A percentile compares a stretch with the other conserved stretches of the same genome.
These are phyloP conservation scores for Drosophila azteca DNA, from an alignment of 1,140 invertebrate species.

Conservation along the genomic window DNA sequence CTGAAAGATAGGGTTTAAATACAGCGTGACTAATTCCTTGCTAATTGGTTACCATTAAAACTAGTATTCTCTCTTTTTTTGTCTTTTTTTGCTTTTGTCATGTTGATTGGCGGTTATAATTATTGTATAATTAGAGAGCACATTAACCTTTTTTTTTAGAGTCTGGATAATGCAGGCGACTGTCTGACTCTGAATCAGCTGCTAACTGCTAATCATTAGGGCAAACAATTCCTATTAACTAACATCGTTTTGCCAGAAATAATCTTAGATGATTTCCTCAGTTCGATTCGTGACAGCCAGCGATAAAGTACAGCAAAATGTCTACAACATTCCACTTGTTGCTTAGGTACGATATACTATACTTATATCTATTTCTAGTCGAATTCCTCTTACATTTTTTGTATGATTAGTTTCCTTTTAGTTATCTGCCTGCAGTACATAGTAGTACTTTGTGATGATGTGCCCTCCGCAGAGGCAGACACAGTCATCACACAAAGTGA, in stretches of 20 bases:
- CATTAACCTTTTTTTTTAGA: constrained; percentile 20
- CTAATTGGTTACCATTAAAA: constrained; percentile 43
- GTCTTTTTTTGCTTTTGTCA: constrained; percentile 7
- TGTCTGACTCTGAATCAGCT: constrained; percentile 31
- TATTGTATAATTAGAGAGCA: constrained; percentile 24
- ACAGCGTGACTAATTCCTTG: constrained; percentile 68
- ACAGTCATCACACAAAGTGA: constrained; percentile 62
- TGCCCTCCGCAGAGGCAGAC: constrained; percentile 43
- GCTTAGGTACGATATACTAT: constrained; percentile 41
- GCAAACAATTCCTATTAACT: constrained; percentile 5
- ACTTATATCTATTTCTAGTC: neutral
- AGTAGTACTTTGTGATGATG: constrained; percentile 34
- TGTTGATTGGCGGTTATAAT: constrained; percentile 37
- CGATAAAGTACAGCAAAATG: constrained; percentile 34
- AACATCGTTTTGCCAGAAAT: constrained; percentile 3
- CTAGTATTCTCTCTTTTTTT: neutral
- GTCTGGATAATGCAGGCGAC: constrained; percentile 14
- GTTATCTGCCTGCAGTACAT: constrained; percentile 24
- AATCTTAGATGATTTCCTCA: constrained; percentile 3
- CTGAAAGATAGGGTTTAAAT: constrained; percentile 17
- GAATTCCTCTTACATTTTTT: neutral
- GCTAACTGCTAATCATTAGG: constrained; percentile 28
- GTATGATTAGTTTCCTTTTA: constrained; percentile 24
- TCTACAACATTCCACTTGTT: constrained; percentile 36
- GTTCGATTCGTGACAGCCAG: constrained; percentile 7